Base-by-base conservation (phyloP, 2,888 invertebrate species). In the Pyrrhosoma nymphula region DNA sequence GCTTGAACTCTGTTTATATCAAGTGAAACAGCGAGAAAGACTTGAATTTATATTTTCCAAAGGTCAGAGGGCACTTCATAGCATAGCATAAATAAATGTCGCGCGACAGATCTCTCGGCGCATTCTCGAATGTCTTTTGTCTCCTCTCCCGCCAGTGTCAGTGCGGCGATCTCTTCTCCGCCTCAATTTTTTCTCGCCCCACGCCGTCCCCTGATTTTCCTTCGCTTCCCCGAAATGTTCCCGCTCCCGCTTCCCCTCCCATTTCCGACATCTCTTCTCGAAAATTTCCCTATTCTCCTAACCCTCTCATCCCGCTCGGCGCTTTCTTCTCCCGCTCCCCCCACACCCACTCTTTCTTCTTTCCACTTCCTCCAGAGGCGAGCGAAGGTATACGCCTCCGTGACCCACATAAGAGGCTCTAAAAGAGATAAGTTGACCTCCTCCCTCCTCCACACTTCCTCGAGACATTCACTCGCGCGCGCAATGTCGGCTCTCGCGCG, bases 351-450 rank as follows among this genome's bases (percentile, higher is more conserved):
- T 47, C 47, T 47, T 88, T 39, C 88, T n/a, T n/a, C 16, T 47
- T 18, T 20, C 56, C 56, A 0, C 55, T 56, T 56, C 23, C 89
- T 56, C 26, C 26, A n/a, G 26, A 60, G 60, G 18, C 47, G 47
- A 69, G 88, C 88, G 23, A 88, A 88, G 39, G 39, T 39, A 20
- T 47, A 56, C 47, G 89, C 56, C 89, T 89, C 47, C 47, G 82
- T 56, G 89, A 26, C 56, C 89, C 26, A 55, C 56, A 89, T 89
- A 56, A 89, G n/a, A 89, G 47, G 82, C 35, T 82, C 89, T 89
- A n/a, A 39, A 55, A 88, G 39, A 39, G 88, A 47, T 55, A 89
- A 56, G 26, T 89, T 55, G 47, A 47, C 89, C 47, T 89, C 89
- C 47, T 23, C 88, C 47, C 14, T 60, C 60, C 60, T 16, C 88